Evolutionary conservation across 1,140 invertebrate species (phyloP).

Genomic region (Venturia canescens): DNA sequence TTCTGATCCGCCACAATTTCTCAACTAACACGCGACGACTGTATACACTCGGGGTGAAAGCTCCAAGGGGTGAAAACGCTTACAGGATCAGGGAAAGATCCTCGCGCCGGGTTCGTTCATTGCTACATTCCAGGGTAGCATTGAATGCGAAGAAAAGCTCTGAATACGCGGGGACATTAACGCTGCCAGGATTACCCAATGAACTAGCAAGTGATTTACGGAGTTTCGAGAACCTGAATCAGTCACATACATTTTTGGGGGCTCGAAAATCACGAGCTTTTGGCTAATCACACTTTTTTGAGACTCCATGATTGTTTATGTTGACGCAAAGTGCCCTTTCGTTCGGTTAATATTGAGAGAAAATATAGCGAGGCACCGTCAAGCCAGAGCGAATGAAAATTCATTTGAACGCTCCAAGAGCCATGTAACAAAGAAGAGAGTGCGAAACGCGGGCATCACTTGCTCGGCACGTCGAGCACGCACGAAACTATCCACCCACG

Average conservation of each 20-base stretch:
- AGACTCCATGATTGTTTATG: background rate
- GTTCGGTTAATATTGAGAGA: background rate
- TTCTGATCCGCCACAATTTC: constrained; percentile 23
- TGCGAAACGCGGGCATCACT: constrained; percentile 28
- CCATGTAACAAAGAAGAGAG: constrained; percentile 9
- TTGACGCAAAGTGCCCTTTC: background rate
- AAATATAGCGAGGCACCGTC: background rate
- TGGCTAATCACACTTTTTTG: background rate
- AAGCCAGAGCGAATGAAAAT: background rate
- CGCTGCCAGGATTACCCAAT: constrained; percentile 74
- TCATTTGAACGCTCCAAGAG: background rate
- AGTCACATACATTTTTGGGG: background rate
- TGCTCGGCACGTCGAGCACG: constrained; percentile 40
- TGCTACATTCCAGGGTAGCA: constrained; percentile 59
- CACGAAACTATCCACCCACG: constrained; percentile 34
- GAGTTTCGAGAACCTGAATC: constrained; percentile 20
- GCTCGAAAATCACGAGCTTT: background rate
- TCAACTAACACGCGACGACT: constrained; percentile 32
- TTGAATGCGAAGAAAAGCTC: constrained; percentile 53
- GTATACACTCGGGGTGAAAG: constrained; percentile 31
- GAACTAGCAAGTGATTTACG: constrained; percentile 74
- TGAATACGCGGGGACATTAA: constrained; percentile 71
- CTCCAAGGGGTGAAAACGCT: constrained; percentile 68
- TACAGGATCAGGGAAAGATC: constrained; percentile 73
- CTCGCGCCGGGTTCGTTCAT: constrained; percentile 60